Evolutionary conservation across 2,113 vertebrate genomes (phyloP).

Genomic region (Hemiscyllium ocellatum): DNA sequence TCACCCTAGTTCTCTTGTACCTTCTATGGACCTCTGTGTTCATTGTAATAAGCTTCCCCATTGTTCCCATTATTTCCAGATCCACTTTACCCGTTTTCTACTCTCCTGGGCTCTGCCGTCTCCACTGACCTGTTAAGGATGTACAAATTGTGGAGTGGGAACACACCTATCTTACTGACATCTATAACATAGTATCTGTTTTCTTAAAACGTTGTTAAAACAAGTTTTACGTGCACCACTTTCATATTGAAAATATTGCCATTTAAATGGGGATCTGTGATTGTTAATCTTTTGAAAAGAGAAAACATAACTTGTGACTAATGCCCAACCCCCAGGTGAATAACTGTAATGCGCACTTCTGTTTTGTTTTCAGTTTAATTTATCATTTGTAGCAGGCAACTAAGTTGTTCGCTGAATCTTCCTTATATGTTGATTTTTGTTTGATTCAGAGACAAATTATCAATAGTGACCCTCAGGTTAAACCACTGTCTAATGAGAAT

Average conservation of each 20-base stretch:
- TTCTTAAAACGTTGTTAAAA: too few relatives aligned
- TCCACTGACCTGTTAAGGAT: not conserved
- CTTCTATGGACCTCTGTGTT: not conserved
- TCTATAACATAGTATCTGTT: too few relatives aligned
- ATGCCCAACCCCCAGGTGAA: not conserved
- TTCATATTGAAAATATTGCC: too few relatives aligned
- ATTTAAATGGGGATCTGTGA: too few relatives aligned
- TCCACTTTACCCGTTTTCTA: not conserved
- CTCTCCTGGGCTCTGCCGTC: not conserved
- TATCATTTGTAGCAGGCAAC: not conserved
- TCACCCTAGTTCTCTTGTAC: not conserved
- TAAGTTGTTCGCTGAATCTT: not conserved
- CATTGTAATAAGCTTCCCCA: not conserved
- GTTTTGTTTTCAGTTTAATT: not conserved
- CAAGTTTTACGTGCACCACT: too few relatives aligned
- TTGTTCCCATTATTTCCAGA: not conserved
- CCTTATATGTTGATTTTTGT: not conserved
- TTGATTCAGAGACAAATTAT: not conserved
- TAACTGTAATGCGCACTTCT: not conserved
- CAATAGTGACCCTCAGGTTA: not conserved
- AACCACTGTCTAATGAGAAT: too few relatives aligned
- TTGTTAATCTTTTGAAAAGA: too few relatives aligned
- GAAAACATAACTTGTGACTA: too few relatives aligned
- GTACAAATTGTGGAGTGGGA: not conserved
- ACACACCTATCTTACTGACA: not conserved